Percentiles rank a stretch among this genome's conserved stretches.
Evolutionary conservation across 2,888 invertebrate genomes (phyloP).

Genomic region (Taphrorychus bicolor): DNA sequence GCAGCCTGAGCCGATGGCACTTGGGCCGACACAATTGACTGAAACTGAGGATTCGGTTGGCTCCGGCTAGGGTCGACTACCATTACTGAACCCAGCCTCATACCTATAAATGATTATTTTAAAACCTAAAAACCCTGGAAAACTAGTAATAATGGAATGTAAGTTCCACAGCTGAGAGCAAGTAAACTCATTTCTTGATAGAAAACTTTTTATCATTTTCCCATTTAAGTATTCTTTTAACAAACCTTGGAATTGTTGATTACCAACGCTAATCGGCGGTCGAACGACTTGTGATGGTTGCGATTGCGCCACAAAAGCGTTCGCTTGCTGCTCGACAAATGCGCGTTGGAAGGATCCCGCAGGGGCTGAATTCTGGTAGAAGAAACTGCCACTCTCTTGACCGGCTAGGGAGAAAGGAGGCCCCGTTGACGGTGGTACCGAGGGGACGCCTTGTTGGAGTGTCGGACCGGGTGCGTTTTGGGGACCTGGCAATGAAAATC

Average conservation of each 20-base stretch:
- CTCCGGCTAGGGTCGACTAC: slow-evolving; percentile 56
- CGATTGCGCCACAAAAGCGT: slow-evolving; percentile 49
- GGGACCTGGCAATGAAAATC: slow-evolving; percentile 3
- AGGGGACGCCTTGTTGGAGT: slow-evolving; percentile 44
- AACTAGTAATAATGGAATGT: no score
- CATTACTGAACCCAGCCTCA: slow-evolving; percentile 60
- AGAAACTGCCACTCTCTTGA: slow-evolving; percentile 51
- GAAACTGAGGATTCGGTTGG: slow-evolving; percentile 42
- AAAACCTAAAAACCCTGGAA: no score
- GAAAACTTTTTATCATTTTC: background rate
- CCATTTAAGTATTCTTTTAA: background rate
- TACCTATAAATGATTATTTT: slow-evolving; percentile 41
- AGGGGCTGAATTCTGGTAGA: slow-evolving; percentile 52
- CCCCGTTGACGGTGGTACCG: slow-evolving; percentile 51
- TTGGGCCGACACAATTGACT: slow-evolving; percentile 30
- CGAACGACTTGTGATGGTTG: slow-evolving; percentile 50
- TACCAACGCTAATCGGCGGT: slow-evolving; percentile 46
- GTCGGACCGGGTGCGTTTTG: slow-evolving; percentile 3
- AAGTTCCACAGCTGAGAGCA: no score
- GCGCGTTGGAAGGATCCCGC: slow-evolving; percentile 47
- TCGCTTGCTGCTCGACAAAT: slow-evolving; percentile 52
- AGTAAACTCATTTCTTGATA: no score
- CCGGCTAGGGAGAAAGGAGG: slow-evolving; percentile 53
- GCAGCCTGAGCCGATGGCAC: slow-evolving; percentile 10
- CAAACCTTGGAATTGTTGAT: slow-evolving; percentile 53